A percentile compares a stretch with the other conserved stretches of the same genome.
phyloP scores from a whole-genome alignment of 92 coral and sea anemone genomes.

The Chrysogorgia sp. region DNA sequence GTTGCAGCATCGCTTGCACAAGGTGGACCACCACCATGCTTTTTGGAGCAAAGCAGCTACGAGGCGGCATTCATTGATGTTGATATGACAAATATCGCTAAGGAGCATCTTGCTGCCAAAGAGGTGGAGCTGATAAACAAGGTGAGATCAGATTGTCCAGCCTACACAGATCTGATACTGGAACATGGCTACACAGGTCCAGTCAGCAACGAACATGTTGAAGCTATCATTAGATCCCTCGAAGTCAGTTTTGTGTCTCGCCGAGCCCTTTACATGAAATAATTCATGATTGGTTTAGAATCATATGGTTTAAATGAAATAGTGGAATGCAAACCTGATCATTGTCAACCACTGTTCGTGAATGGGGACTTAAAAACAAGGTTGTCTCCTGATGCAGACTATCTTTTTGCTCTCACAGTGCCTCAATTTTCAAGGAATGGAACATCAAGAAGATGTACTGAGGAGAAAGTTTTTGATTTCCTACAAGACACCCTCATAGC shows the following conservation, averaged over 20 bases:
- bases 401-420: too few species aligned
- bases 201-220: neutral
- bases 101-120: conserved; percentile 36
- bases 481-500: too few species aligned
- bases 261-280: neutral
- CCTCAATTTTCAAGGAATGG: too few species aligned
- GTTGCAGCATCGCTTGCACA: conserved; percentile 34
- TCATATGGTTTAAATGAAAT: too few species aligned
- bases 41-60: conserved; percentile 15
- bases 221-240: conserved; percentile 6
- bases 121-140: conserved; percentile 34
- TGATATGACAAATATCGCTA: conserved; percentile 29
- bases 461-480: too few species aligned
- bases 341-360: too few species aligned
- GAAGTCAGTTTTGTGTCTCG: conserved; percentile 12
- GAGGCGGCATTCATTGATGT: conserved; percentile 10
- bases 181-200: conserved; percentile 10
- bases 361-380: too few species aligned
- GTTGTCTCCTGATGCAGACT: too few species aligned
- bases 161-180: neutral
- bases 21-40: conserved; percentile 32
- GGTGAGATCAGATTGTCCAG: conserved; percentile 14
- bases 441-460: too few species aligned
- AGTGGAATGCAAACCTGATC: too few species aligned
- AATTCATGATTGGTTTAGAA: neutral